Evolutionary conservation across 2,888 invertebrate species (phyloP).

Genomic region (Micropterix aruncella): DNA sequence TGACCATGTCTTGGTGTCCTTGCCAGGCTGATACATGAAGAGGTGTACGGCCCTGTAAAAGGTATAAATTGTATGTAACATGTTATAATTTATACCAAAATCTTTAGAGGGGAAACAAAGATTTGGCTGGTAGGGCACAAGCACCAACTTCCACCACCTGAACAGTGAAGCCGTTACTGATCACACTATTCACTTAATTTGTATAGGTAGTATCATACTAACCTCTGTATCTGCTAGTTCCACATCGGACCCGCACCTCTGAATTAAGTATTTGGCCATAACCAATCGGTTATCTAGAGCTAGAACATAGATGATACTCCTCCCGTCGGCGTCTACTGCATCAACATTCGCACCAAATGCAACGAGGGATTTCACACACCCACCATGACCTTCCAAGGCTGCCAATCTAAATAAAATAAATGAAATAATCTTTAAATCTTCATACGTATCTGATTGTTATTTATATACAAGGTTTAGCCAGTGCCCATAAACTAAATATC

Average conservation of each 20-base stretch:
- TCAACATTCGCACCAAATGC: conserved; percentile 71
- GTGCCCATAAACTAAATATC: too few species aligned
- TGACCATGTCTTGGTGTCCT: conserved; percentile 88
- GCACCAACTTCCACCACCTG: too few species aligned
- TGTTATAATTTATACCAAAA: too few species aligned
- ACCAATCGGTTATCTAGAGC: conserved; percentile 76
- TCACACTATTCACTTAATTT: not conserved
- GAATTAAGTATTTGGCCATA: conserved; percentile 69
- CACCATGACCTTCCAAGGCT: conserved; percentile 73
- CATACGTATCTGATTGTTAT: too few species aligned
- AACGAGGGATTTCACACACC: conserved; percentile 55
- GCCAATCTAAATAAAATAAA: conserved; percentile 58
- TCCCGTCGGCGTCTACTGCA: conserved; percentile 81
- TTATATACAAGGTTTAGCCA: too few species aligned
- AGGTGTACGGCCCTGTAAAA: conserved; percentile 66
- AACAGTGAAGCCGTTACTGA: too few species aligned
- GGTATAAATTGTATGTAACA: too few species aligned
- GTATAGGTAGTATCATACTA: too few species aligned
- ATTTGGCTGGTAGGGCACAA: too few species aligned
- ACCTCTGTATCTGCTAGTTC: conserved; percentile 81
- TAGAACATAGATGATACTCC: conserved; percentile 83
- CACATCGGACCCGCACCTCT: conserved; percentile 64
- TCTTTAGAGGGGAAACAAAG: too few species aligned
- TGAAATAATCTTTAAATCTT: too few species aligned
- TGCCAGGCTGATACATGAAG: conserved; percentile 89